phyloP scores from a whole-genome alignment of 2,113 vertebrate species.

The Mustela nigripes region DNA sequence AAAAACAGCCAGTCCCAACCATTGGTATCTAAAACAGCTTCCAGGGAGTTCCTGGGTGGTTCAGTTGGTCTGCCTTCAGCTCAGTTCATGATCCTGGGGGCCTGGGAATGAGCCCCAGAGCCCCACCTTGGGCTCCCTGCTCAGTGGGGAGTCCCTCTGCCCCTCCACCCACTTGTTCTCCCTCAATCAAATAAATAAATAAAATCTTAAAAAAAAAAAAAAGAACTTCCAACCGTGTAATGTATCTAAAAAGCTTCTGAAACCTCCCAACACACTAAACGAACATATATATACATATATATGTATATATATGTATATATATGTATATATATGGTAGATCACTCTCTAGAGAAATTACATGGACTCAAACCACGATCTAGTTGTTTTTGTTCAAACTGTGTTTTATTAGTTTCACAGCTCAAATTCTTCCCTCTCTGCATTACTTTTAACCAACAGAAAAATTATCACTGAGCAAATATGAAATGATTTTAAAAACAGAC shows the following conservation, averaged over 20 bases:
- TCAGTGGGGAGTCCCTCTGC: neutral
- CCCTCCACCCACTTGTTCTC: neutral
- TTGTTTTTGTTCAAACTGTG: conserved; percentile 51
- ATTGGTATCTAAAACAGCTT: conserved; percentile 29
- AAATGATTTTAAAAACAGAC: conserved; percentile 60
- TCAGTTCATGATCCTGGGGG: too few relatives aligned
- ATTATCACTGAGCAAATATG: neutral
- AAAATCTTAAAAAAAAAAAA: neutral
- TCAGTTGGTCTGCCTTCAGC: neutral
- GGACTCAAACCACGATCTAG: conserved; percentile 39
- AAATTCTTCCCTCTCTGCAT: neutral
- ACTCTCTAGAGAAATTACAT: conserved; percentile 47
- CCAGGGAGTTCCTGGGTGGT: neutral
- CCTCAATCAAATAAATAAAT: neutral
- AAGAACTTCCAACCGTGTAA: conserved; percentile 3
- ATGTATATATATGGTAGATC: neutral
- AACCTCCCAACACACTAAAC: conserved; percentile 5
- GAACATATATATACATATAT: neutral
- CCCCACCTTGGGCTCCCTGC: too few relatives aligned
- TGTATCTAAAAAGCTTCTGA: conserved; percentile 41
- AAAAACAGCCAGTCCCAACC: conserved; percentile 31
- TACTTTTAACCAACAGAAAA: conserved; percentile 23
- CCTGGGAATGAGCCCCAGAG: too few relatives aligned
- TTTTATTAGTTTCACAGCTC: conserved; percentile 60
- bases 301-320: too few relatives aligned